Evolutionary conservation across 2,113 vertebrate species (phyloP).

Genomic region (Ploceus nigricollis): DNA sequence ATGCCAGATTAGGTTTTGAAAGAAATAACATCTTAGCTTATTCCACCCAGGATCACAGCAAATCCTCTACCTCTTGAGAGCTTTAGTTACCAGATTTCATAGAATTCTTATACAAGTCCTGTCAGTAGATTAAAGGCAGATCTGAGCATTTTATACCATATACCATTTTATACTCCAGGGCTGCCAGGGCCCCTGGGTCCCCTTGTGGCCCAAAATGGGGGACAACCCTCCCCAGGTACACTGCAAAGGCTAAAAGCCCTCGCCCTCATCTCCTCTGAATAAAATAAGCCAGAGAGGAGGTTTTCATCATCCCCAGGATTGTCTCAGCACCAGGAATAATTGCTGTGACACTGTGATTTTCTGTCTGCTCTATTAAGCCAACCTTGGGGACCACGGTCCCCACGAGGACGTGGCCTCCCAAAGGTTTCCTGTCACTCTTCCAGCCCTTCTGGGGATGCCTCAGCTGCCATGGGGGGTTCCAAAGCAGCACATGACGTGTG

Average conservation of each 20-base stretch:
- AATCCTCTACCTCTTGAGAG: slow-evolving; percentile 14
- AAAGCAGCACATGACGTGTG: neutral
- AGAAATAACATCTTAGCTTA: neutral
- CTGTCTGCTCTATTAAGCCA: neutral
- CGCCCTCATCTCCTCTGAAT: neutral
- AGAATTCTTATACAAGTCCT: slow-evolving; percentile 22
- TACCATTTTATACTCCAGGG: no score
- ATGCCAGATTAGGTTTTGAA: neutral
- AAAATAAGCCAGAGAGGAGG: neutral
- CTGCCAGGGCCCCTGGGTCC: neutral
- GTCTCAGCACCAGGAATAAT: neutral
- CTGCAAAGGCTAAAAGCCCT: neutral
- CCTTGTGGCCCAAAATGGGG: neutral
- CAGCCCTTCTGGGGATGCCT: neutral
- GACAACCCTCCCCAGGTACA: neutral
- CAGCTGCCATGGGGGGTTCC: neutral
- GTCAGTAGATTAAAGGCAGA: neutral
- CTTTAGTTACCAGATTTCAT: neutral
- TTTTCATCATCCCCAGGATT: neutral
- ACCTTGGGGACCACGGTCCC: neutral
- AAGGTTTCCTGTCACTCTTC: neutral
- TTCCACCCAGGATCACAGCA: neutral
- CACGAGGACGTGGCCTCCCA: neutral
- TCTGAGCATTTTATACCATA: neutral
- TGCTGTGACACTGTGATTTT: neutral